A percentile compares a stretch with the other conserved stretches of the same genome.
These are phyloP conservation scores for Callospermophilus lateralis DNA, from an alignment of 2,113 vertebrate genomes.

Conservation along the genomic window DNA sequence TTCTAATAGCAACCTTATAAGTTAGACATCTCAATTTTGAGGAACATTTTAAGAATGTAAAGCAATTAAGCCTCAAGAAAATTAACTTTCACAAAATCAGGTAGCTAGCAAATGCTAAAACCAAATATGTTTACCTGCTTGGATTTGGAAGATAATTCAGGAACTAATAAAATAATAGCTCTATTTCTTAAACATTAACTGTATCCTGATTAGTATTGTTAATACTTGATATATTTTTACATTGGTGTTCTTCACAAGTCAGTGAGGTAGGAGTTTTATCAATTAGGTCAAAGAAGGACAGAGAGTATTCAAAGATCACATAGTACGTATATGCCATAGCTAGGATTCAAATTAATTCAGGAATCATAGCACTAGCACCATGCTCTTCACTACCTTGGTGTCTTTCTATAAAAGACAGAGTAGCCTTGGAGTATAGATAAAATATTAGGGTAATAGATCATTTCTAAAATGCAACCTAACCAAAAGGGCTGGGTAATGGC, in stretches of 20 bases:
- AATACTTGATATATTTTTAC: not conserved
- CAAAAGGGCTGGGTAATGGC: not conserved
- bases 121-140: not conserved
- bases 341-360: not conserved
- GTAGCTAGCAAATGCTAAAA: not conserved
- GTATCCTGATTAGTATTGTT: not conserved
- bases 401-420: not conserved
- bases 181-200: not conserved
- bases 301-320: not conserved
- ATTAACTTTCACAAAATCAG: not conserved
- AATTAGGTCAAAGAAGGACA: not conserved
- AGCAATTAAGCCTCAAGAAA: not conserved
- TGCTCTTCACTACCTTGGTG: not conserved
- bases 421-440: not conserved
- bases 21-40: not conserved
- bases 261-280: not conserved
- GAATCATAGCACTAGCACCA: not conserved
- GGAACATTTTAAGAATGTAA: not conserved
- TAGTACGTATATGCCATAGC: not conserved
- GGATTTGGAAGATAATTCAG: not conserved
- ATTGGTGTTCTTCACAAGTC: not conserved
- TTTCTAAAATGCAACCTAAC: not conserved
- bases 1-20: not conserved
- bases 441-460: not conserved
- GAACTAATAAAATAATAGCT: not conserved